phyloP scores from a whole-genome alignment of 2,113 vertebrate genomes.

The Galemys pyrenaicus region DNA sequence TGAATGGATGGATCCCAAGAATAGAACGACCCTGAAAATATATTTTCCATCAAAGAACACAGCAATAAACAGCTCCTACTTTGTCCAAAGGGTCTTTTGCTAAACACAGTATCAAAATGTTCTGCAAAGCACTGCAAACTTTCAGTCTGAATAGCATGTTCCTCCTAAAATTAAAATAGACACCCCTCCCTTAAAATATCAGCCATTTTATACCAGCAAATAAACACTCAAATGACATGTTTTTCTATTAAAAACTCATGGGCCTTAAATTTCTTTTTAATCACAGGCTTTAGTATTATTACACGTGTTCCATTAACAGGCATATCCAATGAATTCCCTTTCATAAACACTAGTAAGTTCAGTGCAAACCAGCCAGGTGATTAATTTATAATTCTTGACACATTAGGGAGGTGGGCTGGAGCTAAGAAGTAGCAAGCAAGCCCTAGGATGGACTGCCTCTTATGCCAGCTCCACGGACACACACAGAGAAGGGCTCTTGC shows the following conservation, averaged over 20 bases:
- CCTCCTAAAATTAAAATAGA: constrained; percentile 55
- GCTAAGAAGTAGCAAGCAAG: constrained; percentile 64
- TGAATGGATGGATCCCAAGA: background rate
- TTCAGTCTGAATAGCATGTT: constrained; percentile 48
- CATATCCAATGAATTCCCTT: constrained; percentile 80
- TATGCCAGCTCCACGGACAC: background rate
- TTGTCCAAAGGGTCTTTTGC: constrained; percentile 23
- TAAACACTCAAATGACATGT: constrained; percentile 82
- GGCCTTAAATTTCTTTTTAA: constrained; percentile 82
- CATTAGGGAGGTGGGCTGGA: constrained; percentile 65
- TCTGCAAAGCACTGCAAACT: background rate
- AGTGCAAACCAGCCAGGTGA: constrained; percentile 75
- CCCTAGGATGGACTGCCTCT: constrained; percentile 51
- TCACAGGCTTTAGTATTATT: constrained; percentile 83
- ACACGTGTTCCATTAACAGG: constrained; percentile 81
- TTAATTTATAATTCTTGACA: constrained; percentile 80
- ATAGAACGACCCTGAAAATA: background rate
- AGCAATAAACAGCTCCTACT: background rate
- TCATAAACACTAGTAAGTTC: constrained; percentile 80
- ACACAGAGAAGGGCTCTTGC: constrained; percentile 27
- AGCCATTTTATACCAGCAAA: constrained; percentile 78
- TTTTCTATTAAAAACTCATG: constrained; percentile 78
- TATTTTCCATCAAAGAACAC: background rate
- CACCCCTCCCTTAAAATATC: constrained; percentile 9
- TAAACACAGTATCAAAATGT: background rate